These are phyloP conservation scores for Drosophila cyrtoloma DNA, from an alignment of 2,888 invertebrate species.

Conservation along the genomic window DNA sequence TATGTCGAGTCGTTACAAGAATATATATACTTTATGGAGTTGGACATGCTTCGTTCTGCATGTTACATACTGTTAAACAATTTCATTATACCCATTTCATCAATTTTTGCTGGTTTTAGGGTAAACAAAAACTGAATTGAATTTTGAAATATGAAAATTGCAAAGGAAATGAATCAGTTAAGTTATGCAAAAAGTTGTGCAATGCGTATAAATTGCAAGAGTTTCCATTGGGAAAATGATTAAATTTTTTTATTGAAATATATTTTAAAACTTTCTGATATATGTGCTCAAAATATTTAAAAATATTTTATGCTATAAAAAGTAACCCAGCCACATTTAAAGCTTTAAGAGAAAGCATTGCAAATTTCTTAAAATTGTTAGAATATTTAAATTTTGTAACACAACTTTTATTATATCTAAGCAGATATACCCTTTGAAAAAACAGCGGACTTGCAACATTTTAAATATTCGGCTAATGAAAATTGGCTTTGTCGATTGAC, in stretches of 20 bases:
- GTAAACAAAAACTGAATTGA: background rate
- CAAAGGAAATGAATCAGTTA: background rate
- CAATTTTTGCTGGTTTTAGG: too few relatives aligned
- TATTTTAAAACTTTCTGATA: background rate
- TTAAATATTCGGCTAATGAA: conserved; percentile 13
- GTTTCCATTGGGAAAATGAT: background rate
- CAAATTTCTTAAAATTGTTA: background rate
- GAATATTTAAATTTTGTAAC: too few relatives aligned
- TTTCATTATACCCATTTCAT: background rate
- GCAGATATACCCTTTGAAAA: background rate
- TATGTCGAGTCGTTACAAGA: background rate
- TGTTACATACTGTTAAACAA: background rate
- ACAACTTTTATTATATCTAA: background rate
- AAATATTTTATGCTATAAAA: background rate
- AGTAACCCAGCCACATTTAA: fast-evolving
- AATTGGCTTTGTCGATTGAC: conserved; percentile 22
- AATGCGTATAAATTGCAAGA: background rate
- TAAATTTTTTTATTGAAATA: background rate
- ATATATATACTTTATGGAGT: background rate
- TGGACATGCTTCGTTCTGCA: background rate
- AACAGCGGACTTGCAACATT: background rate
- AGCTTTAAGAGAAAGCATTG: background rate
- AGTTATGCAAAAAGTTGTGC: background rate
- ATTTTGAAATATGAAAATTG: background rate
- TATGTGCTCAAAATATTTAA: background rate